These are phyloP conservation scores for Argopecten irradians DNA, from an alignment of 1,140 invertebrate genomes.

Conservation along the genomic window DNA sequence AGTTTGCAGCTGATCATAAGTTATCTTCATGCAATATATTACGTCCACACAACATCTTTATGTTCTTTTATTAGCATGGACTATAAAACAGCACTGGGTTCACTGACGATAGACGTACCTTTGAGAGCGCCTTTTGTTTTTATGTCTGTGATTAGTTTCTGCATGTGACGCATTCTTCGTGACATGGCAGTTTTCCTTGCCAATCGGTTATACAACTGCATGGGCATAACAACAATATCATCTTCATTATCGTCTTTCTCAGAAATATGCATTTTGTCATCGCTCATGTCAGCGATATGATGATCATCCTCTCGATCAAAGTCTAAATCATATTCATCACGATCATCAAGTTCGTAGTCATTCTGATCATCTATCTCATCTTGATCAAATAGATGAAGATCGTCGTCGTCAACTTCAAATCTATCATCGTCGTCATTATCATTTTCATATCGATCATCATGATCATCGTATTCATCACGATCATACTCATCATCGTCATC, in stretches of 20 bases:
- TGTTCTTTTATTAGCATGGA: too few relatives aligned
- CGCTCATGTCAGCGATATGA: neutral
- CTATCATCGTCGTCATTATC: neutral
- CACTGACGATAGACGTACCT: too few relatives aligned
- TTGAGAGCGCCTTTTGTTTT: neutral
- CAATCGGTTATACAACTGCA: slow-evolving; percentile 2
- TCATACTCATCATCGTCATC: neutral
- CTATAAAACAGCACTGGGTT: too few relatives aligned
- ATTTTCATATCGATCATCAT: neutral
- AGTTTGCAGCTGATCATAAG: too few relatives aligned
- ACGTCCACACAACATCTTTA: too few relatives aligned
- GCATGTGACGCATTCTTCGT: neutral
- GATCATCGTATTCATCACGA: neutral
- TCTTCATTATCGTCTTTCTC: neutral
- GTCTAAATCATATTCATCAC: neutral
- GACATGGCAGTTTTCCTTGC: neutral
- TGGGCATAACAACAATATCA: neutral
- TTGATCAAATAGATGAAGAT: neutral
- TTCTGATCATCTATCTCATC: neutral
- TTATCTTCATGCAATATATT: too few relatives aligned
- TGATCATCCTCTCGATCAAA: neutral
- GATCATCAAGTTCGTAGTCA: neutral
- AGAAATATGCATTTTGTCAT: neutral
- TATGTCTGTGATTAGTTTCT: neutral
- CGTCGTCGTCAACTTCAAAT: neutral